Base-by-base conservation (phyloP, 1,140 invertebrate species). In the Zaprionus gabonicus region DNA sequence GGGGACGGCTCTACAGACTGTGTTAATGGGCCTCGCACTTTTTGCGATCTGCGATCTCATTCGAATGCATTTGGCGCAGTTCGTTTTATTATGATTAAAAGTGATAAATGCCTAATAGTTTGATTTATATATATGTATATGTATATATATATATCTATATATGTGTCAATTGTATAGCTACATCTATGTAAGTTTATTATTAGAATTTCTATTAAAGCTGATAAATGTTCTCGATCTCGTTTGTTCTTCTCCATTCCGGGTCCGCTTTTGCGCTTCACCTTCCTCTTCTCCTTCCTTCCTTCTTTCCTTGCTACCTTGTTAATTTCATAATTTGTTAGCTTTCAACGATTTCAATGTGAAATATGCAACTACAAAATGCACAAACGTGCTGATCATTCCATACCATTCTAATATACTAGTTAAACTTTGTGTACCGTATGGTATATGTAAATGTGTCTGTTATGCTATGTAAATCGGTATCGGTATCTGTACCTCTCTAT, bases 161-260 rank as follows among this genome's bases (percentile, higher is more conserved):
- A 28, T 64, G 20, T 69, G 59, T 85, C 56, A 80, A 80, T 79
- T 82, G 71, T 66, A 81, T 84, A 85, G 27, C 82, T 84, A 84
- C 31, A 80, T 63, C 71, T 64, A 71, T 80, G 58, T 71, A 60
- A 66, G 46, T 74, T 78, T 51, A 51, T 71, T 70, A 81, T 84
- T 88, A 81, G 85, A 84, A 84, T 88, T 81, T 88, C 81, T 84
- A 88, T 88, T 88, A 88, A 88, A 88, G 84, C 84, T 88, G 85
- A 90, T 88, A 88, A 84, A 88, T 88, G 84, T 87, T 78, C 80
- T 87, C 63, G 71, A 83, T 87, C 83, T 65, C 28, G 41, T 46
- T 25, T 13, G 5, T 44, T 38, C 36, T 23, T 23, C 13, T 62
- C 41, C 38, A n/a, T 23, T 20, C 9, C 31, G 12, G 36, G 12